Base-by-base conservation (phyloP, 2,113 vertebrate species). In the Galeopterus variegatus region DNA sequence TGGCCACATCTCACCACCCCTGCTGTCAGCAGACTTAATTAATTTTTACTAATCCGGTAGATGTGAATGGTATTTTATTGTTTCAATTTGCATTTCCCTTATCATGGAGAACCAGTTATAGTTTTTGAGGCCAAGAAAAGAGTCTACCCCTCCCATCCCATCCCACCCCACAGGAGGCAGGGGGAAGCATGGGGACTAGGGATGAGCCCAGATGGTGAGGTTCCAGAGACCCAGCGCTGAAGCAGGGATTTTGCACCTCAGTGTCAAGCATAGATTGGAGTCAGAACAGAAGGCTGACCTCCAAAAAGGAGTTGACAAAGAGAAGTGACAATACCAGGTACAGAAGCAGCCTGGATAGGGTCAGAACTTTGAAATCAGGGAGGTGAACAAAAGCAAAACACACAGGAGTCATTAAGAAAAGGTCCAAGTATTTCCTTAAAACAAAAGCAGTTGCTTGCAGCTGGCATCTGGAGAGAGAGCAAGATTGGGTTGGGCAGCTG, bases 11-110 rank as follows among this genome's bases (percentile, higher is more conserved):
- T 93, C 95, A 92, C 90, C 64, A 89, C 67, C 75, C 82, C 83
- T 69, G 54, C 84, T 93, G 87, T 90, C 75, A 79, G 54, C 86
- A 84, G 58, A 84, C 84, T 97, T 93, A 95, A 97, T 97, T 97
- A 97, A 96, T 94, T 96, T 95, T 95, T 93, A 82, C 84, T 97
- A 93, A 83, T 94, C 92, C 96, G 76, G 80, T 92, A 92, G 92
- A 95, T 79, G 26, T 90, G 79, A 95, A 72, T 90, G 79, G 69
- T 84, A 80, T 79, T 96, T 94, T 80, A 96, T 84, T 69, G 80
- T 90, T 95, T 96, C 87, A 72, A 69, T 93, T 81, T 96, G 87
- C 75, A 93, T 97, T 95, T 93, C 60, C n/a, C 95, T 97, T 95
- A 96, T 97, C 90, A 56, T 88, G 86, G 70, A 54, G 50, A 97